Evolutionary conservation across 2,888 invertebrate species (phyloP).

Genomic region (Eristalis pertinax): DNA sequence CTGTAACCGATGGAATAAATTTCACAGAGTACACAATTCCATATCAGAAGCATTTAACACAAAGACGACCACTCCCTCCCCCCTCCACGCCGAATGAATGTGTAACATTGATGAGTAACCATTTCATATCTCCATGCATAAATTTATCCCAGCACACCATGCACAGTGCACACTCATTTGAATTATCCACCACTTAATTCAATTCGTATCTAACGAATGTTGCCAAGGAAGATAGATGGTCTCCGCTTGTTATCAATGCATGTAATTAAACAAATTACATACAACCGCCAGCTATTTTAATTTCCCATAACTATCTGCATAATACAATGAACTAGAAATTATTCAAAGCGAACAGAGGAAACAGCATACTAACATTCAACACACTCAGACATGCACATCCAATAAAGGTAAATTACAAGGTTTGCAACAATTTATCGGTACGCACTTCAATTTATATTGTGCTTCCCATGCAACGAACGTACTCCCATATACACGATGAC

Average conservation of each 20-base stretch:
- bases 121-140: too few species aligned
- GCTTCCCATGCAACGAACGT: constrained; percentile 27
- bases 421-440: constrained; percentile 68
- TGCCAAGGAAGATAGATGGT: constrained; percentile 6
- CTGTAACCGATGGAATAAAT: not conserved
- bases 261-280: constrained; percentile 22
- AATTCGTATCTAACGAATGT: not conserved
- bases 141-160: not conserved
- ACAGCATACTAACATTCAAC: constrained; percentile 1
- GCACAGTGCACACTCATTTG: not conserved
- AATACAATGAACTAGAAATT: constrained; percentile 69
- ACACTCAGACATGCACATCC: constrained; percentile 36
- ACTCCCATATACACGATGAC: not conserved
- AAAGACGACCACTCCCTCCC: not conserved
- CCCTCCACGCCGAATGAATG: not conserved
- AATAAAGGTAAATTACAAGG: constrained; percentile 62
- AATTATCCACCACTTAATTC: not conserved
- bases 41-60: not conserved
- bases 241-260: constrained; percentile 11
- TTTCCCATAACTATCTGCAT: constrained; percentile 50
- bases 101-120: not conserved
- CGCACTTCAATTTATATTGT: constrained; percentile 55
- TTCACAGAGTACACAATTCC: not conserved
- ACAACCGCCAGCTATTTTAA: constrained; percentile 23
- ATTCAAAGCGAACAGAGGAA: constrained; percentile 47